A percentile compares a stretch with the other conserved stretches of the same genome.
Conservation (phyloP, 2,888 invertebrate genomes). For the Polyploca ridens region DNA sequence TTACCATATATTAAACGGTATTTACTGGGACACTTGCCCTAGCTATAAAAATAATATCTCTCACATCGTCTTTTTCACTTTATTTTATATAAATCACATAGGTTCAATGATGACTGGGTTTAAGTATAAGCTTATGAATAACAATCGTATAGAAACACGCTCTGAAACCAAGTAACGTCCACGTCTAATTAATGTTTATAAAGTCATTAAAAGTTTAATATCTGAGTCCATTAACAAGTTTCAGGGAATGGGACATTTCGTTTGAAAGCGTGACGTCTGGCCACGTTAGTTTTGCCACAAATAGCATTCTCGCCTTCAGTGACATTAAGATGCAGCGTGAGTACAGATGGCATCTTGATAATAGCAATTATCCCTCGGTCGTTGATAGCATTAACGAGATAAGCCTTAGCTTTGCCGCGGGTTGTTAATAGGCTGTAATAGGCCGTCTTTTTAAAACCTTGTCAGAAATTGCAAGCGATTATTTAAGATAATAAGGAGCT, state of each 20-base stretch:
- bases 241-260: neutral
- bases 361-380: constrained; percentile 10
- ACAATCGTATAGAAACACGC: too few species aligned
- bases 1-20: constrained; percentile 26
- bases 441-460: neutral
- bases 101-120: too few species aligned
- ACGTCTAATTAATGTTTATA: neutral
- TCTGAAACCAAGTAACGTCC: neutral
- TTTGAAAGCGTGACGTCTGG: neutral
- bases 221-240: constrained; percentile 1
- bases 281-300: neutral
- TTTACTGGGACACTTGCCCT: neutral
- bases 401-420: neutral
- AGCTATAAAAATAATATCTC: neutral
- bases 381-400: constrained; percentile 3
- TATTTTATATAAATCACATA: neutral
- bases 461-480: neutral
- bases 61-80: neutral
- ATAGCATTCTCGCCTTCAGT: neutral
- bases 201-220: neutral
- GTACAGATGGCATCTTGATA: neutral
- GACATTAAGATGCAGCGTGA: neutral
- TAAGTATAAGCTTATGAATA: too few species aligned
- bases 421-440: constrained; percentile 7
- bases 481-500: neutral